These are phyloP conservation scores for Macrobrachium rosenbergii DNA, from an alignment of 1,140 invertebrate genomes.

Conservation along the genomic window DNA sequence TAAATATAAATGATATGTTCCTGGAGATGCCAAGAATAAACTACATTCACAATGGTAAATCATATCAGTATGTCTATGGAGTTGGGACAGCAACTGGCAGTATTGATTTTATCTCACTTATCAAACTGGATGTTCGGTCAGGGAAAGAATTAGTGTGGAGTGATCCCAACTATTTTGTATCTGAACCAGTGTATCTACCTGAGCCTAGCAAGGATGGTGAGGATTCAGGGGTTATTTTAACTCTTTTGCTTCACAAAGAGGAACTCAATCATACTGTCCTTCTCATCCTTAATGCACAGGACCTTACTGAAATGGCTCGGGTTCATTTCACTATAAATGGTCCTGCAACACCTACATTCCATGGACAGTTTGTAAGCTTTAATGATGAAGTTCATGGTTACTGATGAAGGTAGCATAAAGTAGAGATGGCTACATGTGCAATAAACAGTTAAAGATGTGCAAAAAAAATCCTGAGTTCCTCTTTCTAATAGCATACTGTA, in stretches of 20 bases:
- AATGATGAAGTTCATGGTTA: slow-evolving; percentile 3
- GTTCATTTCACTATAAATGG: slow-evolving; percentile 26
- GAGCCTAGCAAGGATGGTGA: slow-evolving; percentile 66
- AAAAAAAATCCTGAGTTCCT: too few species aligned
- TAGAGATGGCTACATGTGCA: too few species aligned
- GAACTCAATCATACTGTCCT: slow-evolving; percentile 65
- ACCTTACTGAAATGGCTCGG: slow-evolving; percentile 67
- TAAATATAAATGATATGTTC: slow-evolving; percentile 2
- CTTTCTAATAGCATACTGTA: too few species aligned
- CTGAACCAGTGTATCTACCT: slow-evolving; percentile 69
- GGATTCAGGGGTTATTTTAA: slow-evolving; percentile 69
- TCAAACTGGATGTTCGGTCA: background rate
- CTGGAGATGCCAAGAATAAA: slow-evolving; percentile 29
- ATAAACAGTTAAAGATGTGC: too few species aligned
- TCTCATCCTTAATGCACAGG: slow-evolving; percentile 67
- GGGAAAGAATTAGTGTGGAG: background rate
- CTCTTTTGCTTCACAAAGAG: slow-evolving; percentile 65
- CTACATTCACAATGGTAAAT: slow-evolving; percentile 9
- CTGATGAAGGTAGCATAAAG: background rate
- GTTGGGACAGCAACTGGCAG: background rate
- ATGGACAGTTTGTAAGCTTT: background rate
- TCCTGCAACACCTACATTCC: slow-evolving; percentile 5
- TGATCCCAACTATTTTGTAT: slow-evolving; percentile 29
- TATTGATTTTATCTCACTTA: background rate
- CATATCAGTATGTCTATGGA: slow-evolving; percentile 18